Evolutionary conservation across 2,797 vertebrate species (phyloP).

Genomic region (Xiphophorus birchmanni): DNA sequence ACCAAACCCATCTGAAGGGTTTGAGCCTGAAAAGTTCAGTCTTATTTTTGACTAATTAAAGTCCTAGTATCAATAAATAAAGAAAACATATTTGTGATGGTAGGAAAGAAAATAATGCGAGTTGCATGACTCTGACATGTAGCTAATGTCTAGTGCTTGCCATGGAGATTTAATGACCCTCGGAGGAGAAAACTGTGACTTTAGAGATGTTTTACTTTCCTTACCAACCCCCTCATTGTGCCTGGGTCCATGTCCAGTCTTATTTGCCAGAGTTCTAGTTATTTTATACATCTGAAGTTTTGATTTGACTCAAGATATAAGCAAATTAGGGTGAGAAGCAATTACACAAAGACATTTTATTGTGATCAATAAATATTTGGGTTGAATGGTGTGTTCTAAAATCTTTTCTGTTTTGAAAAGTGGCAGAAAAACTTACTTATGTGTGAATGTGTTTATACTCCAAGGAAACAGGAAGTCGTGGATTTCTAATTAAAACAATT

Average conservation of each 20-base stretch:
- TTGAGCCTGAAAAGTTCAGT: background rate
- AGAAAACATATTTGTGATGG: background rate
- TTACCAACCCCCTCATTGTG: background rate
- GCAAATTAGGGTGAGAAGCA: background rate
- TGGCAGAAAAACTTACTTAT: background rate
- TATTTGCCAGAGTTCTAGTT: background rate
- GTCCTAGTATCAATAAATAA: background rate
- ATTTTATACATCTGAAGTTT: background rate
- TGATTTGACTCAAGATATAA: background rate
- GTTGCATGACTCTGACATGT: background rate
- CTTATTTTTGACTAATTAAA: background rate
- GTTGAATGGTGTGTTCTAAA: background rate
- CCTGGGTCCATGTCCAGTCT: background rate
- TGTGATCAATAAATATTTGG: background rate
- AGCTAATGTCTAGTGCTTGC: background rate
- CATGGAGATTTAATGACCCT: too few species aligned
- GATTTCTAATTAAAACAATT: background rate
- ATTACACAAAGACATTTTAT: background rate
- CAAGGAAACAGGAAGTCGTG: background rate
- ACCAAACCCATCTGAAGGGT: background rate
- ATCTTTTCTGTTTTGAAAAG: background rate
- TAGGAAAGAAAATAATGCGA: background rate
- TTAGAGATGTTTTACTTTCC: background rate
- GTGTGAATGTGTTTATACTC: background rate
- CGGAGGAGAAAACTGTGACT: background rate